Conservation (phyloP, 2,797 vertebrate species). For the Vultur gryphus region DNA sequence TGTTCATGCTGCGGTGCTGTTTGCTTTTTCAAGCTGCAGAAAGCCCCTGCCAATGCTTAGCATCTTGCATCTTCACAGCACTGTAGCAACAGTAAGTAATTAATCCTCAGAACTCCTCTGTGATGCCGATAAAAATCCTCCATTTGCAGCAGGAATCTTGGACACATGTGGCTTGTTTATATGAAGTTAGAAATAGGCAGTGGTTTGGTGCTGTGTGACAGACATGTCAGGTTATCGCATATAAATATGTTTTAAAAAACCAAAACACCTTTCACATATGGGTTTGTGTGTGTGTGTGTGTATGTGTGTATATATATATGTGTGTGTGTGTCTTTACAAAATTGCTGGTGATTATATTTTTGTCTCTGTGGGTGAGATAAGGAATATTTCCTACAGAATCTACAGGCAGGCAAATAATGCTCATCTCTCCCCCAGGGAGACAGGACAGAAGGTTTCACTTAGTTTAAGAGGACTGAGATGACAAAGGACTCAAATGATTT, state of each 20-base stretch:
- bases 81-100: background rate
- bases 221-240: background rate
- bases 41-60: background rate
- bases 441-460: background rate
- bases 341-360: background rate
- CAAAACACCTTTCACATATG: background rate
- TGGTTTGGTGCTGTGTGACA: background rate
- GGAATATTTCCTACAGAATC: background rate
- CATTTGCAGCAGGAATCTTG: background rate
- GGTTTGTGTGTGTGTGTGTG: background rate
- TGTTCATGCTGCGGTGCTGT: background rate
- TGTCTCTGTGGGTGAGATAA: background rate
- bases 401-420: background rate
- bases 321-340: background rate
- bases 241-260: background rate
- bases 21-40: background rate
- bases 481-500: background rate
- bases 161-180: background rate
- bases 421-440: background rate
- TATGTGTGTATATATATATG: background rate
- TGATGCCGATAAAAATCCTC: background rate
- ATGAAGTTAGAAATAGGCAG: background rate
- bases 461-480: background rate
- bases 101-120: background rate
- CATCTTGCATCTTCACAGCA: background rate